Percentiles rank a stretch among this genome's conserved stretches.
These are phyloP conservation scores for Poecilia velifera DNA, from an alignment of 2,797 vertebrate genomes.

Conservation along the genomic window DNA sequence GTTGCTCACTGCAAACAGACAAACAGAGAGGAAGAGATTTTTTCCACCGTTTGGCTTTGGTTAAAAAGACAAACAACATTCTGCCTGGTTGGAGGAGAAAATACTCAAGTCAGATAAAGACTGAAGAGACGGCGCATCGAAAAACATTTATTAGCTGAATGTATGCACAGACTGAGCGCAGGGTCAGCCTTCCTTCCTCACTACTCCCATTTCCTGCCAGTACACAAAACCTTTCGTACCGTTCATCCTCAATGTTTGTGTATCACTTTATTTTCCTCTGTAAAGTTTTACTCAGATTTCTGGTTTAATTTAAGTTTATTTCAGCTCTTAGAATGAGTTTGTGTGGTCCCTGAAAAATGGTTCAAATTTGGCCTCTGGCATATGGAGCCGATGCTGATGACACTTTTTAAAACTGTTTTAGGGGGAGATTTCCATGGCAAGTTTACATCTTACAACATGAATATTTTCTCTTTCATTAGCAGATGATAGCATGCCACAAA, in stretches of 20 bases:
- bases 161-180: not conserved
- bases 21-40: slow-evolving; percentile 2
- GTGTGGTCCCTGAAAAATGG: too few species aligned
- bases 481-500: too few species aligned
- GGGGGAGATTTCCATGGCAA: too few species aligned
- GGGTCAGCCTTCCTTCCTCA: not conserved
- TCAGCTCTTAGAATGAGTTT: not conserved
- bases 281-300: not conserved
- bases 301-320: not conserved
- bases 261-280: not conserved
- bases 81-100: not conserved
- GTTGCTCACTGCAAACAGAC: slow-evolving; percentile 59
- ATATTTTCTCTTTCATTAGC: too few species aligned
- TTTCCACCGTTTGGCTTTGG: not conserved
- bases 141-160: slow-evolving; percentile 1
- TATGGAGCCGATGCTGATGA: too few species aligned
- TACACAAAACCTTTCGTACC: not conserved
- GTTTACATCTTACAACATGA: too few species aligned
- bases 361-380: too few species aligned
- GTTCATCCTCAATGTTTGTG: not conserved
- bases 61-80: not conserved
- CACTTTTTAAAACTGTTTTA: too few species aligned
- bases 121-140: not conserved
- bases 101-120: not conserved
- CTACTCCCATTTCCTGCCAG: not conserved